phyloP scores from a whole-genome alignment of 2,113 vertebrate genomes.

The Bettongia penicillata region DNA sequence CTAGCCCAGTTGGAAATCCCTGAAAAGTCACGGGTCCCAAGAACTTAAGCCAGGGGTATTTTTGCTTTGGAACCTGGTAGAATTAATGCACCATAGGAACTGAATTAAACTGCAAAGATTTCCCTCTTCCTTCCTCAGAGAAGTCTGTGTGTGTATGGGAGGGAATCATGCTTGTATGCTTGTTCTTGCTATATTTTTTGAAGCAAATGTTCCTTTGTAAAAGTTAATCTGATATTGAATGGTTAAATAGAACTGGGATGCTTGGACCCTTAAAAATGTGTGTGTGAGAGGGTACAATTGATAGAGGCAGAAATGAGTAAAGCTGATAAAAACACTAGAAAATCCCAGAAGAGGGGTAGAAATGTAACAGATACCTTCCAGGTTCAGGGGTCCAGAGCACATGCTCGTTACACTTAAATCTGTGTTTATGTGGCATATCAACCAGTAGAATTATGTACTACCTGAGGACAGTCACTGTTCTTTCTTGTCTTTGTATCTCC shows the following conservation, averaged over 20 bases:
- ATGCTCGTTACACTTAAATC: background rate
- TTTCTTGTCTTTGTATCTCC: background rate
- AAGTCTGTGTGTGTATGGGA: background rate
- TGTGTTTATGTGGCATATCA: no score
- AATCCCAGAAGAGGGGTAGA: background rate
- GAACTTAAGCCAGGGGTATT: background rate
- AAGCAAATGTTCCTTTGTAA: background rate
- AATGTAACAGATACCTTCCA: background rate
- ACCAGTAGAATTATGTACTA: no score
- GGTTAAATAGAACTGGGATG: background rate
- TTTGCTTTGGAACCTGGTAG: background rate
- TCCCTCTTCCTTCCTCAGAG: background rate
- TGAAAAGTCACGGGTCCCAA: background rate
- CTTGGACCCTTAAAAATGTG: background rate
- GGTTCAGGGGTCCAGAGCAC: background rate
- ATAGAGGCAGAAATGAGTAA: background rate
- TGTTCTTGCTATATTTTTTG: background rate
- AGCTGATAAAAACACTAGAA: background rate
- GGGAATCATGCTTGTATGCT: background rate
- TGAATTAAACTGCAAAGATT: background rate
- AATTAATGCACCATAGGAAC: background rate
- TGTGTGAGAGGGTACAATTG: no score
- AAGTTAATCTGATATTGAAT: background rate
- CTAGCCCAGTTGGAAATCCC: background rate
- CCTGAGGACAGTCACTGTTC: background rate